Evolutionary conservation across 1,140 invertebrate species (phyloP).

Genomic region (Platyscapa corneri): DNA sequence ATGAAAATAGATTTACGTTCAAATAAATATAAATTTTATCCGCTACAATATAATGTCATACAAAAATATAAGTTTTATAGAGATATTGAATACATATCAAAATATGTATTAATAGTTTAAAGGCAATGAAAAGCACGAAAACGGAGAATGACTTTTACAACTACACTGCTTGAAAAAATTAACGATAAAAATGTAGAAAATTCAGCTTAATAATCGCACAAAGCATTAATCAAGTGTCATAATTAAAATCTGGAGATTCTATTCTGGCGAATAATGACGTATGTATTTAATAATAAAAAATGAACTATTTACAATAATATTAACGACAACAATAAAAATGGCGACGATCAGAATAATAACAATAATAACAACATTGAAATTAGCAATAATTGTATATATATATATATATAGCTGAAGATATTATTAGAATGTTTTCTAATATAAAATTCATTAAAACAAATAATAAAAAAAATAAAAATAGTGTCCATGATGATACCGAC

Average conservation of each 20-base stretch:
- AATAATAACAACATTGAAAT: slow-evolving; percentile 21
- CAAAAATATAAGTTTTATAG: too few species aligned
- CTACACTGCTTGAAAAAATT: slow-evolving; percentile 6
- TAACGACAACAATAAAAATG: not conserved
- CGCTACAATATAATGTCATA: too few species aligned
- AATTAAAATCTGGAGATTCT: slow-evolving; percentile 27
- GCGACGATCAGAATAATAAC: not conserved
- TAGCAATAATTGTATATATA: not conserved
- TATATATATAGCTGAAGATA: not conserved
- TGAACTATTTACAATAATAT: slow-evolving; percentile 15
- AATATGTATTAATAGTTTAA: too few species aligned
- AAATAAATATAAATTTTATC: too few species aligned
- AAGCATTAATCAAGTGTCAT: slow-evolving; percentile 40
- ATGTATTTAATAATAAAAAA: not conserved
- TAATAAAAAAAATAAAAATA: too few species aligned
- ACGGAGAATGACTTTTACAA: slow-evolving; percentile 47
- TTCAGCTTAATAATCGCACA: slow-evolving; percentile 20
- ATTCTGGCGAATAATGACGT: slow-evolving; percentile 7
- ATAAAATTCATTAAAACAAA: not conserved
- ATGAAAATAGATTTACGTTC: too few species aligned
- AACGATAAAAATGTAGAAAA: slow-evolving; percentile 15
- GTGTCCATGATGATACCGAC: too few species aligned
- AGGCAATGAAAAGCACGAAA: slow-evolving; percentile 47
- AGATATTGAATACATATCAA: too few species aligned
- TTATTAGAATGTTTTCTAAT: not conserved